Evolutionary conservation across 2,888 invertebrate genomes (phyloP), one percentile per base, ranked within the genome.

Genomic region (Pachycephus smyrnensis): DNA sequence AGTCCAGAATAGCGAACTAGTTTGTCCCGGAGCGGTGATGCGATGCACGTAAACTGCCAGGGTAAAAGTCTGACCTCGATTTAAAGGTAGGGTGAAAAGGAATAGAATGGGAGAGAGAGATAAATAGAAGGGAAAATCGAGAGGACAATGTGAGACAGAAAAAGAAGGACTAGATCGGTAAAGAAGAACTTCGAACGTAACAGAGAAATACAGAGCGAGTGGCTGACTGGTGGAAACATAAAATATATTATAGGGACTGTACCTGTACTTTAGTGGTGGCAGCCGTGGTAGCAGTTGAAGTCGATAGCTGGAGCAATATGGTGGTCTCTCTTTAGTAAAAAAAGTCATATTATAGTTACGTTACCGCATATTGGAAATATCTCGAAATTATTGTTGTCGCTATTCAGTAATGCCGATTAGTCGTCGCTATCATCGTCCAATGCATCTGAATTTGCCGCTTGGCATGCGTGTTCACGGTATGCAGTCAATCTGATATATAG

Each of bases 11-110:
- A 71, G 71, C 11, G 83, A 78, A 80, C 82, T 81, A 84, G 84
- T 84, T 84, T 84, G 83, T 83, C 83, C 80, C 80, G 82, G 80
- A 77, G 83, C 78, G 32, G 75, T 77, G 75, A 77, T 82, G 82
- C 80, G 83, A 81, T 86, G 86, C 86, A 86, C 86, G 84, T 85
- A 86, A 86, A 86, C 86, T 85, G 80, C 83, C 79, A 77, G 80
- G 69, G 73, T 69, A 76, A 75, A 79, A n/a, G 68, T 71, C 31
- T 33, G 79, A 73, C 75, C 35, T 74, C 36, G 75, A 79, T 73
- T 75, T 76, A 74, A 75, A 79, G 77, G 68, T 69, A 73, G 74
- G 69, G 12, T 69, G 55, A 40, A 74, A 75, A 37, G 77, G 71
- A 12, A 71, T 15, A 23, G 71, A 32, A 30, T 11, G 69, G 6